Conservation (phyloP, 2,888 invertebrate species). For the Tetrapedia diversipes region DNA sequence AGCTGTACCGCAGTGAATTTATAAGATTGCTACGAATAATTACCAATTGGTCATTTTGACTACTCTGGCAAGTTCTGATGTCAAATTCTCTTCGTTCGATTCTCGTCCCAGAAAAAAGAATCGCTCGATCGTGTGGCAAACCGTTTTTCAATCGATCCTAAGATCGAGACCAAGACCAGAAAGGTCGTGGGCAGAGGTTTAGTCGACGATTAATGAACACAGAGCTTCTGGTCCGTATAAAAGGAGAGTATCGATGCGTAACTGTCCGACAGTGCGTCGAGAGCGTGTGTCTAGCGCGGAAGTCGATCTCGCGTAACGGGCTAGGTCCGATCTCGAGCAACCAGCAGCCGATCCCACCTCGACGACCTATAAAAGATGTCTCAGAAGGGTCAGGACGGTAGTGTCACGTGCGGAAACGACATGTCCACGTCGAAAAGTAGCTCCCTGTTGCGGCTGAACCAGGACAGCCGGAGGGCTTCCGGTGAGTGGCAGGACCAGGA, state of each 20-base stretch:
- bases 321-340: slow-evolving; percentile 34
- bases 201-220: slow-evolving; percentile 11
- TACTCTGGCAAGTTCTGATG: no score
- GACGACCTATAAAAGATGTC: slow-evolving; percentile 77
- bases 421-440: slow-evolving; percentile 80
- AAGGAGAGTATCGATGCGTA: slow-evolving; percentile 59
- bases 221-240: slow-evolving; percentile 44
- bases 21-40: no score
- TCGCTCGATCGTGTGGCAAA: no score
- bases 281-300: slow-evolving; percentile 47
- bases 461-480: slow-evolving; percentile 83
- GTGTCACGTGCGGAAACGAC: slow-evolving; percentile 77
- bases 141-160: background rate
- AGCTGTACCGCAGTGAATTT: no score
- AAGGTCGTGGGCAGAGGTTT: slow-evolving; percentile 37
- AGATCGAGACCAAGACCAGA: background rate
- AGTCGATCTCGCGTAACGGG: slow-evolving; percentile 67
- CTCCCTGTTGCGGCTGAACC: slow-evolving; percentile 76
- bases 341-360: slow-evolving; percentile 60
- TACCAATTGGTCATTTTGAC: no score
- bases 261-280: slow-evolving; percentile 52
- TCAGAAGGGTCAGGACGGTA: slow-evolving; percentile 73
- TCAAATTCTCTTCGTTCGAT: no score
- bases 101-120: background rate
- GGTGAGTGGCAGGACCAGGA: slow-evolving; percentile 85